Evolutionary conservation across 2,113 vertebrate species (phyloP).

Genomic region (Eupsittula cactorum): DNA sequence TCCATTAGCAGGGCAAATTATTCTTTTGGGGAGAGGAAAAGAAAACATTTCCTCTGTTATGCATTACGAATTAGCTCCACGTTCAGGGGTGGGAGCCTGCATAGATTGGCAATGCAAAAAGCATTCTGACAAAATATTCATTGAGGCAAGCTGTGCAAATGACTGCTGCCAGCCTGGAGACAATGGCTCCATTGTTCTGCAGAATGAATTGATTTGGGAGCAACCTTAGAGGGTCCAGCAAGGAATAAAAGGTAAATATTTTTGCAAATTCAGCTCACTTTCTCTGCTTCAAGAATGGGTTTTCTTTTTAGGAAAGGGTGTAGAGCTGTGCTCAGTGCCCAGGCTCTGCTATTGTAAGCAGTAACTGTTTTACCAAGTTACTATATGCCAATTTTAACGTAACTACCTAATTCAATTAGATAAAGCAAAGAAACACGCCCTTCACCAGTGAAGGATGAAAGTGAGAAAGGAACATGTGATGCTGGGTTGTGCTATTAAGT

Average conservation of each 20-base stretch:
- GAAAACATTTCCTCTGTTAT: not conserved
- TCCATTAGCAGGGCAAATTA: constrained; percentile 8
- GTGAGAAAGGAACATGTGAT: not conserved
- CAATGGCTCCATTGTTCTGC: constrained; percentile 44
- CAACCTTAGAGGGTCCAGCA: not conserved
- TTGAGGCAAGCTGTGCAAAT: constrained; percentile 43
- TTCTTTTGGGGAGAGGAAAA: constrained; percentile 3
- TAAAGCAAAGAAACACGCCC: constrained; percentile 17
- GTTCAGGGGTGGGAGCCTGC: not conserved
- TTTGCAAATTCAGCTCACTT: constrained; percentile 48
- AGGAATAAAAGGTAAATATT: constrained; percentile 37
- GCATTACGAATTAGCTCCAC: constrained; percentile 25
- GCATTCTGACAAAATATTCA: constrained; percentile 34
- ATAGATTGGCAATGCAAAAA: not conserved
- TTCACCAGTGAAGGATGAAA: not conserved
- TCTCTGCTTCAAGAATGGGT: not conserved
- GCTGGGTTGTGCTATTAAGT: not conserved
- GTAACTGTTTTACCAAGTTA: not conserved
- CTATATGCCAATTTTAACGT: not conserved
- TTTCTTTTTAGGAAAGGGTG: not conserved
- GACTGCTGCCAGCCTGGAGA: constrained; percentile 24
- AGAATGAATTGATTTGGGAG: constrained; percentile 12
- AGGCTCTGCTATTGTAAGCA: not conserved
- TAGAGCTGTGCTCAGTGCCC: not conserved
- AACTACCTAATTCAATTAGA: constrained; percentile 44